Conservation (phyloP, 2,888 invertebrate species). For the Pelosia muscerda region DNA sequence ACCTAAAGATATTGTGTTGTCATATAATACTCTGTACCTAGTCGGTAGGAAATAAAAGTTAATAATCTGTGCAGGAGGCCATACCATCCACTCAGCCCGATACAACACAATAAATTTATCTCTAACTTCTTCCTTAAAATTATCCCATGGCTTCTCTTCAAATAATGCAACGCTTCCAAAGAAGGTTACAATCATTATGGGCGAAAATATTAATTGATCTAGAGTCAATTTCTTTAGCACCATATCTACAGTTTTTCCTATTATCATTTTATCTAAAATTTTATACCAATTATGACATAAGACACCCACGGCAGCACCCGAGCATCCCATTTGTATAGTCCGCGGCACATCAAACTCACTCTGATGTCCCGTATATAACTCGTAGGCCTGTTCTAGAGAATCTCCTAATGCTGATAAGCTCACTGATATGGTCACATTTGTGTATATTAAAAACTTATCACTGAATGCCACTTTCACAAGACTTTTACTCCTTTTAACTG, state of each 20-base stretch:
- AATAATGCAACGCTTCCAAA: slow-evolving; percentile 92
- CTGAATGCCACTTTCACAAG: slow-evolving; percentile 85
- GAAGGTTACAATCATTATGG: slow-evolving; percentile 93
- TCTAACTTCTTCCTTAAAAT: slow-evolving; percentile 90
- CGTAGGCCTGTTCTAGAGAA: slow-evolving; percentile 93
- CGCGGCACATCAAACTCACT: slow-evolving; percentile 88
- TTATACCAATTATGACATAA: slow-evolving; percentile 96
- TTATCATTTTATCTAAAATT: slow-evolving; percentile 90
- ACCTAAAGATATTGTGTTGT: slow-evolving; percentile 94
- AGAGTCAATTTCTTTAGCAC: slow-evolving; percentile 93
- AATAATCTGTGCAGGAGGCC: slow-evolving; percentile 97
- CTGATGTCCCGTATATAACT: slow-evolving; percentile 88
- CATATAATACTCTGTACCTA: slow-evolving; percentile 95
- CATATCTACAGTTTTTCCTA: slow-evolving; percentile 90
- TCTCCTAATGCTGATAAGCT: slow-evolving; percentile 93
- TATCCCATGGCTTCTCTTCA: slow-evolving; percentile 88
- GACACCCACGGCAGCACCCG: slow-evolving; percentile 93
- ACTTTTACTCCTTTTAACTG: slow-evolving; percentile 59
- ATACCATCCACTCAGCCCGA: slow-evolving; percentile 96
- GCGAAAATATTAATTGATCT: slow-evolving; percentile 96
- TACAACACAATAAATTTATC: slow-evolving; percentile 93
- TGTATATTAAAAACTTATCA: slow-evolving; percentile 91
- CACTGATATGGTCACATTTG: slow-evolving; percentile 94
- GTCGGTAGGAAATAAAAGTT: slow-evolving; percentile 96
- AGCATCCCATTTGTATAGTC: slow-evolving; percentile 92